Evolutionary conservation across 2,797 vertebrate species (phyloP).

Genomic region (Glossophaga mutica): DNA sequence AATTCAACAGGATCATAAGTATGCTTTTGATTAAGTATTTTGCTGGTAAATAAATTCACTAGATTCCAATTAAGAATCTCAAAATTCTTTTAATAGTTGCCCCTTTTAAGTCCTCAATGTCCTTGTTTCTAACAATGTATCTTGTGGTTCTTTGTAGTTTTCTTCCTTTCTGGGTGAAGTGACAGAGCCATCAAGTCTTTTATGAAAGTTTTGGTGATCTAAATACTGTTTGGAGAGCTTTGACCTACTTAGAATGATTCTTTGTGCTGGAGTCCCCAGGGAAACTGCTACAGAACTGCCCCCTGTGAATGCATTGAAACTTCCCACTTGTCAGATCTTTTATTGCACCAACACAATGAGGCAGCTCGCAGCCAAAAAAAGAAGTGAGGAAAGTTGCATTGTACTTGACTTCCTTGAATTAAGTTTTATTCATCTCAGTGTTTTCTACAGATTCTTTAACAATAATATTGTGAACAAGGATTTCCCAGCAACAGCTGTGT

Average conservation of each 20-base stretch:
- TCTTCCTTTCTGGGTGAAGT: slow-evolving; percentile 15
- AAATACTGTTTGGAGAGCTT: background rate
- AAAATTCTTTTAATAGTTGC: background rate
- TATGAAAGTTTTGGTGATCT: slow-evolving; percentile 25
- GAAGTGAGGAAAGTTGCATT: slow-evolving; percentile 32
- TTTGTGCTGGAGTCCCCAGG: slow-evolving; percentile 27
- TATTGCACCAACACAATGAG: slow-evolving; percentile 19
- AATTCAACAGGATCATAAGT: background rate
- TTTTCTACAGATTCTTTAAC: background rate
- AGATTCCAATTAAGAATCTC: background rate
- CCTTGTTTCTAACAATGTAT: background rate
- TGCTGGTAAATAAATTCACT: background rate
- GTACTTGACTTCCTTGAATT: slow-evolving; percentile 53
- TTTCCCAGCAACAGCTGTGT: background rate
- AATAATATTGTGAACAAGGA: background rate
- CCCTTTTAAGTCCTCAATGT: background rate
- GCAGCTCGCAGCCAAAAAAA: slow-evolving; percentile 9
- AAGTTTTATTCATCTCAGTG: slow-evolving; percentile 27
- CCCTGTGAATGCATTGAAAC: background rate
- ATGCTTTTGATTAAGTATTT: background rate
- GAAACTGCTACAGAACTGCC: background rate
- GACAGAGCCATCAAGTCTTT: background rate
- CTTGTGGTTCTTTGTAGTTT: slow-evolving; percentile 22
- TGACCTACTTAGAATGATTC: slow-evolving; percentile 44
- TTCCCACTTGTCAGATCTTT: background rate